These are phyloP conservation scores for Spilarctia lutea DNA, from an alignment of 2,888 invertebrate genomes.

Conservation along the genomic window DNA sequence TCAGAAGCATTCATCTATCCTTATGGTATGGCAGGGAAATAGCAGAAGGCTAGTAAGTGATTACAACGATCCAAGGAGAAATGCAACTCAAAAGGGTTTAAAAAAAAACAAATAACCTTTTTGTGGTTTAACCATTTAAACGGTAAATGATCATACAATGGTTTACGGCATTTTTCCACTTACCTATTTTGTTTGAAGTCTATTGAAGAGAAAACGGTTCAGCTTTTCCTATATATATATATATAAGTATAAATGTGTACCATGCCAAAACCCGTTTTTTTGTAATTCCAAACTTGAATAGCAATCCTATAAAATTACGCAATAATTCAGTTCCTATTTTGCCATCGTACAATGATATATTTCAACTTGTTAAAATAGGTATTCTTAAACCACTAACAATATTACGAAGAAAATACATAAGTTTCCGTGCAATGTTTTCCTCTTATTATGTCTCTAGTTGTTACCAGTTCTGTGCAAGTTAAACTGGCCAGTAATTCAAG, in stretches of 20 bases:
- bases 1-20: background rate
- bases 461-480: conserved; percentile 12
- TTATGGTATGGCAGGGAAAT: background rate
- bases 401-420: conserved; percentile 2
- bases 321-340: background rate
- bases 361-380: background rate
- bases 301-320: background rate
- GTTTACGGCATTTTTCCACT: too few species aligned
- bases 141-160: too few species aligned
- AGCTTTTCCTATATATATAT: too few species aligned
- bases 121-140: too few species aligned
- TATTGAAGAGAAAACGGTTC: too few species aligned
- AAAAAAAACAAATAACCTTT: too few species aligned
- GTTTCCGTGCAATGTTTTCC: background rate
- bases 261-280: background rate
- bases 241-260: too few species aligned
- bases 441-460: conserved; percentile 10
- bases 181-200: too few species aligned
- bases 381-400: background rate
- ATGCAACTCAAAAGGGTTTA: too few species aligned
- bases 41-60: background rate
- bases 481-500: conserved; percentile 9
- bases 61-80: background rate
- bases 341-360: background rate
- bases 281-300: background rate